Conservation (phyloP, 2,797 vertebrate genomes). For the Acridotheres tristis region DNA sequence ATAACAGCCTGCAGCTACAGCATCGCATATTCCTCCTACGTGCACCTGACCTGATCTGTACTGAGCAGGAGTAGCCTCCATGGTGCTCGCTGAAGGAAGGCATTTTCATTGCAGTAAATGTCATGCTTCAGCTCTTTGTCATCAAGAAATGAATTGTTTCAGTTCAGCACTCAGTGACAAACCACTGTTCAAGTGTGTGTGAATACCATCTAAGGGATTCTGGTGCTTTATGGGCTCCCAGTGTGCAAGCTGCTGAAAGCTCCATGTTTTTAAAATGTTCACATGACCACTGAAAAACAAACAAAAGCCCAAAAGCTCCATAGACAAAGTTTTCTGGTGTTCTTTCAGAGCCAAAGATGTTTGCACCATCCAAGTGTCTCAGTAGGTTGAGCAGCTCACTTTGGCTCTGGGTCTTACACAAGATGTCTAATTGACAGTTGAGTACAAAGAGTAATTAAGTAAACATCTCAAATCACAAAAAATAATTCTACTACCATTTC, state of each 20-base stretch:
- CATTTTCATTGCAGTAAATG: neutral
- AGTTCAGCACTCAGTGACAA: neutral
- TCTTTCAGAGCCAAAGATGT: neutral
- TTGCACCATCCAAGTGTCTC: neutral
- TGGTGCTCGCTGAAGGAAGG: neutral
- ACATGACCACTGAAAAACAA: neutral
- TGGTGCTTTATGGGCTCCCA: fast-evolving
- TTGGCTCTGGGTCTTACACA: neutral
- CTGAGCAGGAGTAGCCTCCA: neutral
- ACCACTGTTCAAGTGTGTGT: neutral
- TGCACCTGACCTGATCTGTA: neutral
- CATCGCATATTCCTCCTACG: neutral
- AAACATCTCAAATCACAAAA: constrained; percentile 31
- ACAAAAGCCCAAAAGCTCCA: neutral
- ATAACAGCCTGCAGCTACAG: neutral
- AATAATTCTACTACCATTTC: constrained; percentile 31
- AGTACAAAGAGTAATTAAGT: constrained; percentile 34
- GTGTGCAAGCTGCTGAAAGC: neutral
- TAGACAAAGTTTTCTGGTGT: neutral
- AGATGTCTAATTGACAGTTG: neutral
- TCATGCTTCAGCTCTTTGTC: neutral
- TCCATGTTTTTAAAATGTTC: neutral
- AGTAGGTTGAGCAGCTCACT: neutral
- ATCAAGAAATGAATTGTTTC: neutral
- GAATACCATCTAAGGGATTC: neutral